Base-by-base conservation (phyloP, 2,797 vertebrate species). In the Acanthiza pusilla region DNA sequence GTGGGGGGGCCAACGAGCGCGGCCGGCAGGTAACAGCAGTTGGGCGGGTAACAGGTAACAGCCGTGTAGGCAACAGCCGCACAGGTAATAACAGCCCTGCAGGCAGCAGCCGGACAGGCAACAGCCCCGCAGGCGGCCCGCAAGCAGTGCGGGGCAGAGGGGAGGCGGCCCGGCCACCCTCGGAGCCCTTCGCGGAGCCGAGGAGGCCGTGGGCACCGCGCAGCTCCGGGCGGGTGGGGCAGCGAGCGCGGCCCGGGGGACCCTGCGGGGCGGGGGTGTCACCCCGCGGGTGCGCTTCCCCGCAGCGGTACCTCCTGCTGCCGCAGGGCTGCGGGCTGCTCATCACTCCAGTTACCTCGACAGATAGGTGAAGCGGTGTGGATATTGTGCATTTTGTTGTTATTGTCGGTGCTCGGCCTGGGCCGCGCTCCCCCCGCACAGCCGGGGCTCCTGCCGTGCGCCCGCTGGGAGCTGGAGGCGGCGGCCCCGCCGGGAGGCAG, bases 311-410 rank as follows among this genome's bases (percentile, higher is more conserved):
- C 32, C 9, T 76, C 29, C 29, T 7, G 89, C 32, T 30, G 79
- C 79, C 27, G 40, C 67, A 23, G n/a, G 22, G 42, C 84, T 48
- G 67, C 55, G 5, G 76, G 58, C 53, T 42, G 58, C 51, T 34
- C 51, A 0, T 23, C 51, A 20, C 65, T 17, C 5, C 27, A 6
- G 2, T 29, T 38, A 4, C 13, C 21, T 8, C 10, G 27, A 0
- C 20, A 5, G 47, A 21, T 54, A 29, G 83, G 63, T 68, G 18
- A 21, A 62, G 34, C 65, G 30, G 3, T 29, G 47, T 27, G 45
- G 27, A 23, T 16, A 1, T 32, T 8, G 38, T 67, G 54, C 54
- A 5, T 51, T 32, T 43, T 13, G 47, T 53, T 36, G 47, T 61
- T 36, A 16, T 7, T 61, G 72, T 30, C n/a, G 29, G 11, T 17